phyloP scores from a whole-genome alignment of 2,797 vertebrate species.

The Rhinichthys osculus region DNA sequence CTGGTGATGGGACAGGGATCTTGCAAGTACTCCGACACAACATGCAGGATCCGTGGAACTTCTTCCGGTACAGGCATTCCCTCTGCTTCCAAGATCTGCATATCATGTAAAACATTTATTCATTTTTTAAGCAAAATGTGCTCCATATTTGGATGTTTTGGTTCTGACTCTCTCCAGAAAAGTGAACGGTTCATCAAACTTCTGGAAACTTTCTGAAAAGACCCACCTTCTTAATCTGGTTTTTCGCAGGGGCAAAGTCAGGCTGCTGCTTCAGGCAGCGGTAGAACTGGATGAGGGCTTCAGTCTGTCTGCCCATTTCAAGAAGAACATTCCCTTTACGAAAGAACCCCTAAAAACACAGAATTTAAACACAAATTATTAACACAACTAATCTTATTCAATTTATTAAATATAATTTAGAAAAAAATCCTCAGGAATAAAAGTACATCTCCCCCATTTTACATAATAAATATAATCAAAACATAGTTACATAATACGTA shows the following conservation, averaged over 20 bases:
- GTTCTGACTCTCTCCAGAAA: background rate
- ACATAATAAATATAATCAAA: background rate
- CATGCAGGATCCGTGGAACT: constrained; percentile 70
- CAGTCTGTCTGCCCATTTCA: constrained; percentile 82
- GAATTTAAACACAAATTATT: background rate
- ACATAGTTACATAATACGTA: background rate
- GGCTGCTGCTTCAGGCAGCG: constrained; percentile 83
- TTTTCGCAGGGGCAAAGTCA: constrained; percentile 78
- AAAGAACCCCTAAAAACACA: constrained; percentile 81
- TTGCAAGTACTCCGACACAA: constrained; percentile 74
- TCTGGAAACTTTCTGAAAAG: background rate
- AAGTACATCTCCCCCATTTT: background rate
- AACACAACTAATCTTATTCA: background rate
- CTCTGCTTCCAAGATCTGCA: constrained; percentile 78
- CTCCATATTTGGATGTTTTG: background rate
- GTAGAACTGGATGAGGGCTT: constrained; percentile 83
- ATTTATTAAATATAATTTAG: background rate
- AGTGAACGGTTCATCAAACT: background rate
- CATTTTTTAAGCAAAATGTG: background rate
- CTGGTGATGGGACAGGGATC: constrained; percentile 72
- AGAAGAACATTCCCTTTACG: constrained; percentile 86
- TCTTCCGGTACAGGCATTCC: constrained; percentile 78
- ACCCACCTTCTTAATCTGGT: constrained; percentile 83
- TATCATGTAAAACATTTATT: background rate
- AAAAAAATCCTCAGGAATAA: background rate